Base-by-base conservation (phyloP, 1,140 invertebrate species). In the Mamestra configurata region DNA sequence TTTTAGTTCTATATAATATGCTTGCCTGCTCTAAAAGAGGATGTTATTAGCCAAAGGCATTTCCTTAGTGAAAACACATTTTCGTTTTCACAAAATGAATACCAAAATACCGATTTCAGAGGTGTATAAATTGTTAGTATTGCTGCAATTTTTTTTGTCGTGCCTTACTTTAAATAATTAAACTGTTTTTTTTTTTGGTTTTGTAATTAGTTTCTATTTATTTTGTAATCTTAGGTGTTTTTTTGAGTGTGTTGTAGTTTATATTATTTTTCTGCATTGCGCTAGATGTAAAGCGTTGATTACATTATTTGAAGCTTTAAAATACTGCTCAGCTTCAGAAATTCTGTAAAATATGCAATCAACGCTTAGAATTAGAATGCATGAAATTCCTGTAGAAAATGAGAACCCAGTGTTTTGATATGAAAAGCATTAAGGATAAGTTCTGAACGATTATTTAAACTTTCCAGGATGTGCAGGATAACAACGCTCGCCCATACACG, bases 381-480 rank as follows among this genome's bases (percentile, higher is more conserved):
- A 70, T 70, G 66, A 15, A 18, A 15, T 27, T 68, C 18, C 37
- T 15, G 22, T 46, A 49, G 43, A 27, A 37, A 37, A 10, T 11
- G 18, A 40, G 11, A 24, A 13, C 35, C 18, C 13, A 43, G 66
- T 27, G 40, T 49, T 64, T 27, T 70, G 4, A 27, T 8, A n/a
- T 5, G 22, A 61, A 1, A 20, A 40, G 10, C 11, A 7, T 1
- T 3, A 22, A 13, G 22, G n/a, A 15, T 1, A 11, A 11, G 49
- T 57, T 37, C 24, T 31, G 31, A 77, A 37, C 8, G n/a, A 3
- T 8, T 70, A 15, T 66, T 59, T 73, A 55, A 76, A 15, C 20
- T 78, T 91, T 93, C 0, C 87, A 94, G 93, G 93, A 94, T 75
- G 86, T 82, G 80, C 92, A 92, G 89, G 93, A 95, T 88, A 92